Percentiles rank a stretch among this genome's conserved stretches.
phyloP scores from a whole-genome alignment of 1,140 invertebrate species.

The Aphelenchoides fujianensis region DNA sequence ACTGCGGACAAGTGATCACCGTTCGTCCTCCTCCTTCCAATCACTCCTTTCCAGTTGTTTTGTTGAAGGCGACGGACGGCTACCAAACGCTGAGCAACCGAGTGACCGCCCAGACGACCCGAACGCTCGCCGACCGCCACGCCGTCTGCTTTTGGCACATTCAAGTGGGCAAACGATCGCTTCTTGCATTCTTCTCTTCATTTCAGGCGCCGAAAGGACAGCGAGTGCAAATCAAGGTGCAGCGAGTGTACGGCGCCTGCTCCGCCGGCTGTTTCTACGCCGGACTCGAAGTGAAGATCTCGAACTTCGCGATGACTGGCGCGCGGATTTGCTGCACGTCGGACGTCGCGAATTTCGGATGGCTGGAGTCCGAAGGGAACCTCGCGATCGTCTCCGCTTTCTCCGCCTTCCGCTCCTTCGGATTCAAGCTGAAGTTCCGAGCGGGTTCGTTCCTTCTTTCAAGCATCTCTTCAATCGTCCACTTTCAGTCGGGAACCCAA shows the following conservation, averaged over 20 bases:
- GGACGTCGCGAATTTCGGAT: slow-evolving; percentile 8
- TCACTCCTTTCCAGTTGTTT: too few relatives aligned
- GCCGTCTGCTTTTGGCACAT: slow-evolving; percentile 45
- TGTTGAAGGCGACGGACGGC: slow-evolving; percentile 35
- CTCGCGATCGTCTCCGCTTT: slow-evolving; percentile 9
- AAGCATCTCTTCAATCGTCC: not conserved
- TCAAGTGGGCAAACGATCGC: slow-evolving; percentile 26
- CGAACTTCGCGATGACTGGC: slow-evolving; percentile 23
- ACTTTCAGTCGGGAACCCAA: slow-evolving; percentile 5
- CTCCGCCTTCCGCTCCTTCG: not conserved
- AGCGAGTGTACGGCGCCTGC: slow-evolving; percentile 33
- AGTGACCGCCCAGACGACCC: slow-evolving; percentile 31
- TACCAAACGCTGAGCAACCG: slow-evolving; percentile 35
- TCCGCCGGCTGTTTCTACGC: slow-evolving; percentile 42
- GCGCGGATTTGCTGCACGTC: slow-evolving; percentile 6
- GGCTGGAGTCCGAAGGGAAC: not conserved
- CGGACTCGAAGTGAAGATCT: slow-evolving; percentile 37
- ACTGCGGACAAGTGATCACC: slow-evolving; percentile 32
- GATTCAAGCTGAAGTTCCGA: slow-evolving; percentile 17
- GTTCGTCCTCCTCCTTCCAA: not conserved
- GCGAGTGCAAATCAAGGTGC: slow-evolving; percentile 32
- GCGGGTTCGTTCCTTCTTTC: not conserved
- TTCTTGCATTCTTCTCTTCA: not conserved
- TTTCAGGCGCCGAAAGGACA: slow-evolving; percentile 36
- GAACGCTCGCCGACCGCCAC: slow-evolving; percentile 34